Base-by-base conservation (phyloP, 2,888 invertebrate species). In the Coelinius sp. region DNA sequence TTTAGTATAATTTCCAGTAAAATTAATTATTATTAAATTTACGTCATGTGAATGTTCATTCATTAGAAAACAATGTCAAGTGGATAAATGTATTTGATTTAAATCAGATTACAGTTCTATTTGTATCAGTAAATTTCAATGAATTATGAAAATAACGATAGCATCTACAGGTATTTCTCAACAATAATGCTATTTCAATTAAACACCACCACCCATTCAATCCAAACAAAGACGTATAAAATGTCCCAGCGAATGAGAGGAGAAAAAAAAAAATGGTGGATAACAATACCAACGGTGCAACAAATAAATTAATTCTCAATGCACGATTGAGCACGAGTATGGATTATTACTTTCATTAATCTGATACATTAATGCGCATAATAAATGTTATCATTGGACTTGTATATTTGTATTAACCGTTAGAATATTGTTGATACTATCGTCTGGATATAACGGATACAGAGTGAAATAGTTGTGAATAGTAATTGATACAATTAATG, bases 401-500 rank as follows among this genome's bases (percentile, higher is more conserved):
- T 27, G 27, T 62, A 6, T 46, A 68, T 59, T 12, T 44, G 25
- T 44, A 17, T 24, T 56, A 14, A 68, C 38, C 53, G 20, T 67
- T 52, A 68, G 17, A 10, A 12, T 46, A 68, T 68, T 68, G 68
- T 59, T 68, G 59, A 46, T 68, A 12, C 24, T 67, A 68, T 68
- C 68, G 44, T 68, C 44, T 68, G 27, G 44, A 68, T 68, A 59
- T 44, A 44, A 44, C 44, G 44, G 44, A 44, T 14, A n/a, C 14
- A 10, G 10, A n/a, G 2, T 10, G 44, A 5, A 44, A 17, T 59
- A 59, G 38, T 53, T 24, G 35, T 2, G 27, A 59, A 59, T 59
- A 25, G 46, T 68, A 68, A 68, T 68, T 68, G 68, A 68, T 68
- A 59, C 46, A 56, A 68, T 68, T 68, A 59, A 44, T 44, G 68